Evolutionary conservation across 2,113 vertebrate species (phyloP).

Genomic region (Macquaria ambigua): DNA sequence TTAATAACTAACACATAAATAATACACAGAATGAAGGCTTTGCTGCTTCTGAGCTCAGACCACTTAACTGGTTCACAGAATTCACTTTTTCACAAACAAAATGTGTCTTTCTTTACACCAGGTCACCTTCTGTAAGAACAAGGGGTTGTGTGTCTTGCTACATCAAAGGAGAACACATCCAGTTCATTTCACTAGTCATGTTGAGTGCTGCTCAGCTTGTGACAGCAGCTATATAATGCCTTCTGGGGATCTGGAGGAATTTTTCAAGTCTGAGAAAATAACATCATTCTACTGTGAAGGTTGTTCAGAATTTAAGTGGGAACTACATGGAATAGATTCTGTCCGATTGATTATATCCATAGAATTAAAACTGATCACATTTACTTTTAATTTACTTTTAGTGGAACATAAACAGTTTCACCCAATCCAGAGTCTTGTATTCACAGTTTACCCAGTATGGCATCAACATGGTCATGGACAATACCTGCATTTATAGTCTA

Average conservation of each 20-base stretch:
- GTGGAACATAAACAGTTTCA: too few relatives aligned
- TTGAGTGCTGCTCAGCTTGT: not conserved
- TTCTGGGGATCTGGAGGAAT: not conserved
- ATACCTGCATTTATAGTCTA: not conserved
- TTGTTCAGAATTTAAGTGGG: not conserved
- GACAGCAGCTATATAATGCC: not conserved
- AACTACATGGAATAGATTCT: not conserved
- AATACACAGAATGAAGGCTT: not conserved
- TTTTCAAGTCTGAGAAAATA: not conserved
- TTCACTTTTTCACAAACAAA: not conserved
- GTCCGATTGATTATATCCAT: too few relatives aligned
- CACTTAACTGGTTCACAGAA: not conserved
- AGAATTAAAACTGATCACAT: too few relatives aligned
- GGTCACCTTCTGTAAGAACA: not conserved
- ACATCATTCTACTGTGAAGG: not conserved
- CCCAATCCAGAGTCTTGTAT: not conserved
- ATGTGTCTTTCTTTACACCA: not conserved
- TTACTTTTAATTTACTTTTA: too few relatives aligned
- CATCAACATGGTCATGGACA: not conserved
- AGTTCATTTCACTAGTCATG: not conserved
- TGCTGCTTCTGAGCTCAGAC: not conserved
- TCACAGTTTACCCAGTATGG: not conserved
- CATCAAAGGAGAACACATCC: not conserved
- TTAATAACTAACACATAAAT: conserved; percentile 34
- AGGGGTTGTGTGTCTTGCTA: not conserved